Base-by-base conservation (phyloP, 2,888 invertebrate genomes). In the Drosophila crucigera region DNA sequence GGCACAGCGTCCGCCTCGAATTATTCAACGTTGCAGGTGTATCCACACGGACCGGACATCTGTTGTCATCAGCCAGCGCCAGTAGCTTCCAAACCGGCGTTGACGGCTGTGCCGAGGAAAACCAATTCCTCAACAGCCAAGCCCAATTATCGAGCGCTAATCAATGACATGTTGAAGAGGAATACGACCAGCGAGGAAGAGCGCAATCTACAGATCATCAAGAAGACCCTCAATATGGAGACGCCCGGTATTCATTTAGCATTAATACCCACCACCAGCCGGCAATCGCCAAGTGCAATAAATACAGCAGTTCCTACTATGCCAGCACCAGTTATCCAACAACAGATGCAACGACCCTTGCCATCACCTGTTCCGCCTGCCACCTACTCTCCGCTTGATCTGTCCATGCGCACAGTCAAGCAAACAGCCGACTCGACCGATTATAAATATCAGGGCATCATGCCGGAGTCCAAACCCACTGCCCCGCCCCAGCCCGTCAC, bases 341-440 rank as follows among this genome's bases (percentile, higher is more conserved):
- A 54, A n/a, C 60, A 60, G 33, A 28, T 49, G 19, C 43, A 30
- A n/a, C 56, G 49, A n/a, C 28, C 63, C 5, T 10, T 59, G n/a
- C 25, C 55, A 5, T n/a, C 50, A 16, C 43, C 72, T 2, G 62
- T 73, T 31, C 33, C 73, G 25, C 67, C 80, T 19, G 62, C 73
- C 11, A 60, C 78, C 0, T 72, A 84, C 47, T 97, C 97, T 14
- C 98, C 97, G 0, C 93, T 98, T 71, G 98, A 98, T 94, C 94
- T 98, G 62, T 98, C 98, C 0, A 97, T 98, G 54, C 97, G 98
- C 92, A 98, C 97, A 2, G 96, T 98, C 0, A 96, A 97, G 91
- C 97, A 97, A 60, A 96, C 97, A 5, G 97, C 98, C 0, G 97
- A 98, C 93, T 97, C 97, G 0, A 97, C 98, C 1, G 96, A 97